Percentiles rank a stretch among this genome's conserved stretches.
phyloP scores from a whole-genome alignment of 2,888 invertebrate genomes.

The Noctua comes region DNA sequence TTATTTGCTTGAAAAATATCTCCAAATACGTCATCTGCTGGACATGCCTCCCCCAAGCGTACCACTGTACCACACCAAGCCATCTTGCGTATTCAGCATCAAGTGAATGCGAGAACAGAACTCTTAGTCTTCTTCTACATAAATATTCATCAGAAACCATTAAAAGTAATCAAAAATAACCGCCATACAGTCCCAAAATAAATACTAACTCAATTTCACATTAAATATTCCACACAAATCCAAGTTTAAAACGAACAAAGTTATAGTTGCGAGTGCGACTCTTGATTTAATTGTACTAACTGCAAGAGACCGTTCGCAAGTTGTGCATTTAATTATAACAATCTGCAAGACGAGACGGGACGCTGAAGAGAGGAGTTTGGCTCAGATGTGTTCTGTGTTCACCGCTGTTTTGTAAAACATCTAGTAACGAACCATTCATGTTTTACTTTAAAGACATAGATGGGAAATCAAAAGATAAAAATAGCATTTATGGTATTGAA shows the following conservation, averaged over 20 bases:
- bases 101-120: background rate
- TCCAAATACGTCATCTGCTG: background rate
- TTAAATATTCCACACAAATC: slow-evolving; percentile 57
- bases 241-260: slow-evolving; percentile 73
- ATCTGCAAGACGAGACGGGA: slow-evolving; percentile 70
- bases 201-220: background rate
- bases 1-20: background rate
- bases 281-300: slow-evolving; percentile 80
- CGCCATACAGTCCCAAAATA: background rate
- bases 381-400: slow-evolving; percentile 60
- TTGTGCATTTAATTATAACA: slow-evolving; percentile 78
- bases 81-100: background rate
- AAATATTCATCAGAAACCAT: background rate
- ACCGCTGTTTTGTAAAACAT: slow-evolving; percentile 36
- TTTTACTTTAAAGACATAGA: background rate
- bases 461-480: background rate
- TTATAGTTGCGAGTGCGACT: slow-evolving; percentile 66
- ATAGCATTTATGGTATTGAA: background rate
- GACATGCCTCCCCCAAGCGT: background rate
- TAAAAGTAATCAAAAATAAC: background rate
- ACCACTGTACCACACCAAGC: background rate
- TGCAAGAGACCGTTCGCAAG: slow-evolving; percentile 74
- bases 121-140: background rate
- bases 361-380: slow-evolving; percentile 60
- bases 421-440: slow-evolving; percentile 17